These are phyloP conservation scores for Bos indicus DNA, from an alignment of 2,113 vertebrate species.

Conservation along the genomic window DNA sequence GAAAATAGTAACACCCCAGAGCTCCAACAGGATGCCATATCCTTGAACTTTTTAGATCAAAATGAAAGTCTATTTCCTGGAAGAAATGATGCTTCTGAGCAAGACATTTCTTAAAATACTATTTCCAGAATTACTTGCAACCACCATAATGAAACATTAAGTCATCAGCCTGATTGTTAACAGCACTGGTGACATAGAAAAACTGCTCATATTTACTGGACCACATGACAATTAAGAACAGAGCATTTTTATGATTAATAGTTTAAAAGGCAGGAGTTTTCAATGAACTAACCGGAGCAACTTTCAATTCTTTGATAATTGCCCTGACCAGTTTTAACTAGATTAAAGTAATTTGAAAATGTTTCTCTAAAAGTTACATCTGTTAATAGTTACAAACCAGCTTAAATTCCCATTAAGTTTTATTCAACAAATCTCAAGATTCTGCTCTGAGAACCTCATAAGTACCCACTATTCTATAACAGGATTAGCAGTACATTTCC, in stretches of 20 bases:
- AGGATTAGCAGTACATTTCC: background rate
- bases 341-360: slow-evolving; percentile 22
- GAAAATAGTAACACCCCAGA: slow-evolving; percentile 71
- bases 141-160: slow-evolving; percentile 42
- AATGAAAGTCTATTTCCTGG: slow-evolving; percentile 67
- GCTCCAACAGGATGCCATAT: slow-evolving; percentile 62
- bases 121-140: slow-evolving; percentile 65
- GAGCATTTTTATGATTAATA: background rate
- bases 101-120: slow-evolving; percentile 38
- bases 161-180: slow-evolving; percentile 29
- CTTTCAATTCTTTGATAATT: slow-evolving; percentile 14
- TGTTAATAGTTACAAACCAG: slow-evolving; percentile 36
- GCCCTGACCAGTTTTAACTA: background rate
- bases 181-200: background rate
- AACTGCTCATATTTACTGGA: background rate
- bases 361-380: slow-evolving; percentile 13
- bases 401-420: slow-evolving; percentile 31
- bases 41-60: slow-evolving; percentile 67
- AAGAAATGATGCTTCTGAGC: slow-evolving; percentile 62
- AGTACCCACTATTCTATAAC: background rate
- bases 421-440: slow-evolving; percentile 30
- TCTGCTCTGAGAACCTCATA: background rate
- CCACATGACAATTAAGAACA: background rate
- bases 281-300: background rate
- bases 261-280: slow-evolving; percentile 8